phyloP scores from a whole-genome alignment of 2,797 vertebrate species.

The Potorous gilbertii region DNA sequence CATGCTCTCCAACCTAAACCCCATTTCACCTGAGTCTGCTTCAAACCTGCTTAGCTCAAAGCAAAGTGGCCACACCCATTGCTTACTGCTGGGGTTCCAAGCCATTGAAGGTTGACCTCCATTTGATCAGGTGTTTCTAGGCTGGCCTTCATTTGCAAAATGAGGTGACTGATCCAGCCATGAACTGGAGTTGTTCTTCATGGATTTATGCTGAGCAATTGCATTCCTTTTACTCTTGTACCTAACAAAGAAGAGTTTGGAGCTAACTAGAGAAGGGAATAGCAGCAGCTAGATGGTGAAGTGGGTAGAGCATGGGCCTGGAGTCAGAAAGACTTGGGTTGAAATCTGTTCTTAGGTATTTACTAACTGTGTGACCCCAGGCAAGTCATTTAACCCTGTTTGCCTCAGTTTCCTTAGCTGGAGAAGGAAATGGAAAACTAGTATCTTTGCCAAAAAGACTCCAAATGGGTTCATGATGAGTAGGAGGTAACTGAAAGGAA shows the following conservation, averaged over 20 bases:
- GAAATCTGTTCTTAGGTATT: background rate
- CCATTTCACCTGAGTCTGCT: too few relatives aligned
- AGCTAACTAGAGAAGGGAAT: background rate
- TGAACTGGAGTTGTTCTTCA: background rate
- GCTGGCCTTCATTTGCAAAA: background rate
- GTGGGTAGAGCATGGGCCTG: background rate
- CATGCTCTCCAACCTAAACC: too few relatives aligned
- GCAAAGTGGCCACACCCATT: background rate
- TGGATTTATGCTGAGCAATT: background rate
- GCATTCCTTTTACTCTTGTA: background rate
- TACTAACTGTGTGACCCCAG: background rate
- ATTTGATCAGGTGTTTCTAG: background rate
- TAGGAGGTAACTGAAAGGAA: background rate
- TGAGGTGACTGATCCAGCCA: background rate
- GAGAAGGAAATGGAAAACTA: background rate
- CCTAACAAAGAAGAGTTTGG: background rate
- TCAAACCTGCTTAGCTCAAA: background rate
- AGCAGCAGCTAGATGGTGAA: background rate
- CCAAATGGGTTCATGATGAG: background rate
- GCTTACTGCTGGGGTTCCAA: background rate
- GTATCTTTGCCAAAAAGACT: background rate
- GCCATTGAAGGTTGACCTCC: background rate
- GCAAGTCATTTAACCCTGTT: background rate
- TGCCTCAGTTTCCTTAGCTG: background rate
- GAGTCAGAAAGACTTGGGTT: background rate